These are phyloP conservation scores for Oncorhynchus gorbuscha DNA, from an alignment of 2,113 vertebrate genomes.

Conservation along the genomic window DNA sequence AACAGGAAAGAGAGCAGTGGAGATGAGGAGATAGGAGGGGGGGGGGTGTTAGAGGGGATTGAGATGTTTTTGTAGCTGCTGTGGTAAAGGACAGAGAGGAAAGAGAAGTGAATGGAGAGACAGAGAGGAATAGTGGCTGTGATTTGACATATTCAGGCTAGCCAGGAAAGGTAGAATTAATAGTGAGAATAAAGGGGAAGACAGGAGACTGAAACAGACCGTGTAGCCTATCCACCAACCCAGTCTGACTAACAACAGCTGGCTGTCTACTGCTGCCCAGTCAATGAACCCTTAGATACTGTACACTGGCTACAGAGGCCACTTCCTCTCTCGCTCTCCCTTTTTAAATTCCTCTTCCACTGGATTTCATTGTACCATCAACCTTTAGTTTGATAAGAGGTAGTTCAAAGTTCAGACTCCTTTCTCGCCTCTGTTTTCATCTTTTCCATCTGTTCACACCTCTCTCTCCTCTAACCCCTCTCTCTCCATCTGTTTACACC, in stretches of 20 bases:
- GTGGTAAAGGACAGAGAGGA: too few species aligned
- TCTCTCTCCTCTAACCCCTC: too few species aligned
- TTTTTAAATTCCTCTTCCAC: conserved; percentile 31
- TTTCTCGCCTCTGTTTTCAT: not conserved
- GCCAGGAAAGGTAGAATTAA: conserved; percentile 47
- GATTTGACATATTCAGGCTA: conserved; percentile 67
- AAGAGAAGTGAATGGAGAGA: too few species aligned
- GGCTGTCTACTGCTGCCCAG: conserved; percentile 39
- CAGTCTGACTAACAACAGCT: conserved; percentile 41
- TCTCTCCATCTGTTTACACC: too few species aligned
- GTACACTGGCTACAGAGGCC: not conserved
- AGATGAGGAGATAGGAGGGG: not conserved
- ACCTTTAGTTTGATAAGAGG: conserved; percentile 18
- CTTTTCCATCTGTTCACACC: too few species aligned
- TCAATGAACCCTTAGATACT: conserved; percentile 33
- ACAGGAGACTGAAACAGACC: conserved; percentile 44
- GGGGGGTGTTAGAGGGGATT: not conserved
- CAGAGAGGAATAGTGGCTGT: conserved; percentile 52
- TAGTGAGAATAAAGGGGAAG: conserved; percentile 40
- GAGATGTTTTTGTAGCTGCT: conserved; percentile 27
- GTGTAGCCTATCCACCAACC: conserved; percentile 35
- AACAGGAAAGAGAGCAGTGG: not conserved
- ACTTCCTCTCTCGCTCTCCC: conserved; percentile 27
- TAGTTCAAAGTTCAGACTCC: conserved; percentile 12
- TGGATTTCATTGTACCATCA: conserved; percentile 46